These are phyloP conservation scores for Brachionus sp. DNA, from an alignment of 1,140 invertebrate genomes.

Conservation along the genomic window DNA sequence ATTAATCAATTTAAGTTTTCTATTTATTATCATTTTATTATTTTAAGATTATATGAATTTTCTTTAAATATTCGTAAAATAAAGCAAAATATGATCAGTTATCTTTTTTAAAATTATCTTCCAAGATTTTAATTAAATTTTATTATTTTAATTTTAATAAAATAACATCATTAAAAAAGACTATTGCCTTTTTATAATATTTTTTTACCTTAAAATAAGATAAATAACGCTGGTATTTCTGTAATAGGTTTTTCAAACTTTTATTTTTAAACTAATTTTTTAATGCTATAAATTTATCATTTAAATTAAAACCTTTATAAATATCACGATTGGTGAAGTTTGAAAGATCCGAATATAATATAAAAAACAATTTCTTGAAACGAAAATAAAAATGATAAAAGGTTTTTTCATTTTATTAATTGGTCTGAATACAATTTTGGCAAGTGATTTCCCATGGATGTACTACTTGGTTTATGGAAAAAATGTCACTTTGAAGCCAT, in stretches of 20 bases:
- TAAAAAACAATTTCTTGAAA: not conserved
- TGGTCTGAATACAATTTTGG: not conserved
- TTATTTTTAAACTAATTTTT: not conserved
- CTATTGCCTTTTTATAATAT: too few species aligned
- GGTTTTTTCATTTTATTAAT: not conserved
- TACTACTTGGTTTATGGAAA: conserved; percentile 27
- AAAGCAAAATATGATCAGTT: too few species aligned
- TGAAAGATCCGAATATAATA: not conserved
- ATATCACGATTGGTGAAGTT: not conserved
- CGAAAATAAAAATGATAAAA: not conserved
- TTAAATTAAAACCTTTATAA: not conserved
- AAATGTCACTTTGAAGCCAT: conserved; percentile 20
- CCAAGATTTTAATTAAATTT: too few species aligned
- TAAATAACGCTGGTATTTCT: not conserved
- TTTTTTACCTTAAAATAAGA: not conserved
- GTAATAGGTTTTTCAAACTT: not conserved
- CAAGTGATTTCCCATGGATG: conserved; percentile 34
- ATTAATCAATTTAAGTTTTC: too few species aligned
- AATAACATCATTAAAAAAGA: too few species aligned
- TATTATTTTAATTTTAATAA: too few species aligned
- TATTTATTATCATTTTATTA: too few species aligned
- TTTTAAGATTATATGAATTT: too few species aligned
- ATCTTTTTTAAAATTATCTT: too few species aligned
- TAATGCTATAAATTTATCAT: not conserved
- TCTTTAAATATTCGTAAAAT: too few species aligned